Base-by-base conservation (phyloP, 2,888 invertebrate species). In the Dasysyrphus tricinctus region DNA sequence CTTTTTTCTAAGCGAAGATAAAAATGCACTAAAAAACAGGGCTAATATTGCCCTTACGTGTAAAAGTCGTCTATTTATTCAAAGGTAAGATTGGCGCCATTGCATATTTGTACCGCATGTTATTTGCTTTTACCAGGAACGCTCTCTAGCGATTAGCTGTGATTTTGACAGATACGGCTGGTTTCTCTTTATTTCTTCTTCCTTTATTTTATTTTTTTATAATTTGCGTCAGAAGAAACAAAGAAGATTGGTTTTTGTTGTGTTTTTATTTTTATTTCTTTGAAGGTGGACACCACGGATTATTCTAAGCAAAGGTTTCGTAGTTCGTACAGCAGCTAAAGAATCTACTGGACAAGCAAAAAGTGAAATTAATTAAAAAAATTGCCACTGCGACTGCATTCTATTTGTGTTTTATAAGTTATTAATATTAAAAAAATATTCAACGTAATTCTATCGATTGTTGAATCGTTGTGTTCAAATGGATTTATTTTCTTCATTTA, bases 311-410 rank as follows among this genome's bases (percentile, higher is more conserved):
- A 65, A 65, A 49, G 65, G 51, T 34, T 19, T 34, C 44, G 37
- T 42, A 44, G 14, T 9, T 2, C 7, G 32, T 32, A 32, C 42
- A 44, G 49, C 16, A 12, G 39, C 8, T n/a, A 11, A 63, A 32
- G 44, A 44, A 72, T 78, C 11, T 4, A 47, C 29, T 65, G 56
- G 59, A 54, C 47, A 57, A 47, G 56, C 70, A 39, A 57, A 80
- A 61, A 78, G 72, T 82, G 73, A 78, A 81, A 70, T 77, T 76
- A 24, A 49, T 44, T 54, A 70, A 75, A 11, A 34, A 8, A 42
- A 69, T 42, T 63, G n/a, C n/a, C n/a, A n/a, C n/a, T 54, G 32
- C 24, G 44, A 34, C 44, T 37, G 34, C 29, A 59, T 57, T 11
- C 24, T 39, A 3, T 12, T n/a, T 24, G 34, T 16, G 24, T 39